A percentile compares a stretch with the other conserved stretches of the same genome.
phyloP scores from a whole-genome alignment of 2,113 vertebrate genomes.

The Coregonus clupeaformis region DNA sequence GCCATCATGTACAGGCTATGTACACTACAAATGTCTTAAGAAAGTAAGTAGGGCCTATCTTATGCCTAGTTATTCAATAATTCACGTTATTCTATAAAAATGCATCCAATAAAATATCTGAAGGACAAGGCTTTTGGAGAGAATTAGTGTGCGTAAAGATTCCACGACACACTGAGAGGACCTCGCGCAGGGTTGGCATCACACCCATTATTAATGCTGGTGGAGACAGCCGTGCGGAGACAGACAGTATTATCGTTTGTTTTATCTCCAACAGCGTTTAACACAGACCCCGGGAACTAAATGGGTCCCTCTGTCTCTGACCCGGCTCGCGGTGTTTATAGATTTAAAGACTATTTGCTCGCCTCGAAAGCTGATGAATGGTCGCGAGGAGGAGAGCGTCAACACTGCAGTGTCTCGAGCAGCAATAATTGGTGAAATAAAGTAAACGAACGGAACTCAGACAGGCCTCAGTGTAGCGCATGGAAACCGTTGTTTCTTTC shows the following conservation, averaged over 20 bases:
- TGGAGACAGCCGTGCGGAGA: conserved; percentile 88
- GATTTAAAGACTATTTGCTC: conserved; percentile 90
- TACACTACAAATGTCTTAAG: too few relatives aligned
- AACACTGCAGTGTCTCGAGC: conserved; percentile 82
- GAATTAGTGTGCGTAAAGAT: conserved; percentile 51
- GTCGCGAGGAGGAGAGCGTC: conserved; percentile 86
- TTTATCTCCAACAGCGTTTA: conserved; percentile 96
- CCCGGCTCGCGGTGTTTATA: conserved; percentile 89
- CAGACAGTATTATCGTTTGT: conserved; percentile 96
- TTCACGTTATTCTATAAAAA: too few relatives aligned
- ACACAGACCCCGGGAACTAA: conserved; percentile 83
- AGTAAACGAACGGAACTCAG: conserved; percentile 81
- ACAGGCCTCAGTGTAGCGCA: conserved; percentile 61
- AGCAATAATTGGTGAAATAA: conserved; percentile 94
- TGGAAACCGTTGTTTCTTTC: conserved; percentile 79
- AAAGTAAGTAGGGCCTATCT: too few relatives aligned
- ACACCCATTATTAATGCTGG: conserved; percentile 90
- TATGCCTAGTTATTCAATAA: too few relatives aligned
- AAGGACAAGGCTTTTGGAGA: too few relatives aligned
- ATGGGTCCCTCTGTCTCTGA: conserved; percentile 89
- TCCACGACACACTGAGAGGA: conserved; percentile 53
- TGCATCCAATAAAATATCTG: too few relatives aligned
- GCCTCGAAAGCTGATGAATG: conserved; percentile 94
- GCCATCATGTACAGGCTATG: too few relatives aligned
- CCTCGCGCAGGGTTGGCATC: conserved; percentile 73